Evolutionary conservation across 2,797 vertebrate species (phyloP).

Genomic region (Lophotriccus pileatus): DNA sequence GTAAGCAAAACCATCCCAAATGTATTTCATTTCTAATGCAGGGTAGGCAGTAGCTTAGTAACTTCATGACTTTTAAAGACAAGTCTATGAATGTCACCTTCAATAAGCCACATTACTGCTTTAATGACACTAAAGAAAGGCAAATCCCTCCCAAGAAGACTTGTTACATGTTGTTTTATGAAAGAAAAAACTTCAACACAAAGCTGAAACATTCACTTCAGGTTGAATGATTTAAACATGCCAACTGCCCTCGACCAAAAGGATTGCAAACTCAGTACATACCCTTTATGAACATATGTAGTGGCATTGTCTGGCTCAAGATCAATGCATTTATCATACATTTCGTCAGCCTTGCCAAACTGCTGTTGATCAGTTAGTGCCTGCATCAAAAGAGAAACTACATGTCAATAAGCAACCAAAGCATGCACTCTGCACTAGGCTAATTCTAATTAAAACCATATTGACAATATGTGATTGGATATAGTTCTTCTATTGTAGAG

Average conservation of each 20-base stretch:
- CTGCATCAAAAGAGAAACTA: slow-evolving; percentile 70
- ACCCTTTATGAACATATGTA: slow-evolving; percentile 99
- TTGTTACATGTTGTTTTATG: neutral
- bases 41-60: neutral
- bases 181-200: neutral
- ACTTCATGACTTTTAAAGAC: neutral
- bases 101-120: neutral
- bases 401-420: slow-evolving; percentile 5
- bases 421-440: neutral
- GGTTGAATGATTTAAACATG: neutral
- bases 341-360: slow-evolving; percentile 97
- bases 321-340: slow-evolving; percentile 99
- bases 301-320: slow-evolving; percentile 98
- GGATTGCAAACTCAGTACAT: slow-evolving; percentile 29
- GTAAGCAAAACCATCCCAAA: neutral
- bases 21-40: neutral
- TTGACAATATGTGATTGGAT: neutral
- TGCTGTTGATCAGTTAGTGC: slow-evolving; percentile 98
- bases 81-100: neutral
- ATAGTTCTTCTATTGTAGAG: neutral
- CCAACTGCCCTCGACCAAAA: neutral
- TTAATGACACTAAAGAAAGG: neutral
- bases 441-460: neutral
- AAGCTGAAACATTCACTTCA: neutral
- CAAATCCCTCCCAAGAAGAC: neutral